Conservation (phyloP, 2,797 vertebrate species). For the Gymnodraco acuticeps region DNA sequence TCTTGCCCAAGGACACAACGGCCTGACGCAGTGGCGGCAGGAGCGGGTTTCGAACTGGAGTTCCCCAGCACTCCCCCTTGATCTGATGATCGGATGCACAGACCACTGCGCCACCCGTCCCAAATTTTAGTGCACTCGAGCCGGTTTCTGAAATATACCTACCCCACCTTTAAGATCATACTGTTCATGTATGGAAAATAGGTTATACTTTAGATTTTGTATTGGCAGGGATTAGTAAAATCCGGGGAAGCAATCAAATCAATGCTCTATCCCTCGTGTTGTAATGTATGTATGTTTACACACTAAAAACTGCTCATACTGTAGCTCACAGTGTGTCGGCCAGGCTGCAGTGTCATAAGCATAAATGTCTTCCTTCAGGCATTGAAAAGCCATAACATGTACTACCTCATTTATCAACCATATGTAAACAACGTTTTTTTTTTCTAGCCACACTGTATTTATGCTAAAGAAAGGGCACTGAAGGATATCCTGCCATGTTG, state of each 20-base stretch:
- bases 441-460: constrained; percentile 16
- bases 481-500: constrained; percentile 43
- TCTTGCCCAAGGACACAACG: no score
- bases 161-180: no score
- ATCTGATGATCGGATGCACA: no score
- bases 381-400: not conserved
- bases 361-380: not conserved
- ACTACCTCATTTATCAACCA: not conserved
- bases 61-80: no score
- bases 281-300: not conserved
- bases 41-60: no score
- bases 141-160: no score
- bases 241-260: not conserved
- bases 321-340: not conserved
- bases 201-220: not conserved
- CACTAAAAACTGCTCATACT: not conserved
- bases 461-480: constrained; percentile 21
- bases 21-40: no score
- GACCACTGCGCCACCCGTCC: no score
- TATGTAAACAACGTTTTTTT: constrained; percentile 12
- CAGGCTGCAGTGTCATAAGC: not conserved
- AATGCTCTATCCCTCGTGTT: not conserved
- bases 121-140: no score
- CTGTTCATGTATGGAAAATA: not conserved
- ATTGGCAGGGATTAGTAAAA: not conserved